These are phyloP conservation scores for Cephalopholis sonnerati DNA, from an alignment of 2,113 vertebrate genomes.

Conservation along the genomic window DNA sequence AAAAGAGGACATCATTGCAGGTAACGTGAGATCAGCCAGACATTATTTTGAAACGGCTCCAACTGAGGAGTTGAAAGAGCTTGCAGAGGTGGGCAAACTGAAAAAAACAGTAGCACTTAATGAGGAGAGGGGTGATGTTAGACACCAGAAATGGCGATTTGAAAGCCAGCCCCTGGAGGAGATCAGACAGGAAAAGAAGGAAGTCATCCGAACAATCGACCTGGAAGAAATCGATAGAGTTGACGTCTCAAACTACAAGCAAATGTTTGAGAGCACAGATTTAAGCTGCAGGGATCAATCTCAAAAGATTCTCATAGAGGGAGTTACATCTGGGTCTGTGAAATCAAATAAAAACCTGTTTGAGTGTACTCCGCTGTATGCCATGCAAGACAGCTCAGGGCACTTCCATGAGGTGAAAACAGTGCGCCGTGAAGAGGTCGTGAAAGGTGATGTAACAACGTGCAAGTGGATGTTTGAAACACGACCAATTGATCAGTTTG, in stretches of 20 bases:
- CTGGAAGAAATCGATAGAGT: constrained; percentile 91
- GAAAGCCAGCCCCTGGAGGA: constrained; percentile 92
- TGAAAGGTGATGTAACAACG: constrained; percentile 91
- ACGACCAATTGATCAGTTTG: constrained; percentile 92
- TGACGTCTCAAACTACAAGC: constrained; percentile 88
- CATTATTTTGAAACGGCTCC: constrained; percentile 91
- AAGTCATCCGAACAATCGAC: constrained; percentile 86
- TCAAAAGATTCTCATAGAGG: constrained; percentile 90
- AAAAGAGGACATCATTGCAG: constrained; percentile 88
- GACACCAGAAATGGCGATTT: constrained; percentile 92
- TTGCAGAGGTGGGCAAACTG: constrained; percentile 88
- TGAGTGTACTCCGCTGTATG: constrained; percentile 90
- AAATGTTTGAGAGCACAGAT: constrained; percentile 89
- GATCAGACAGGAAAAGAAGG: constrained; percentile 90
- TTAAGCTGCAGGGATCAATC: constrained; percentile 84
- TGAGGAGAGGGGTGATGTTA: constrained; percentile 92
- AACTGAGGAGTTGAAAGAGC: constrained; percentile 87
- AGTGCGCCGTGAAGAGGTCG: constrained; percentile 91
- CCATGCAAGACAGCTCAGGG: constrained; percentile 91
- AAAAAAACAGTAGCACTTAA: constrained; percentile 83
- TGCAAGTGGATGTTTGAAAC: constrained; percentile 97
- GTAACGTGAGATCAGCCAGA: constrained; percentile 89
- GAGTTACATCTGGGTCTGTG: constrained; percentile 88
- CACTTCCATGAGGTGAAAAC: constrained; percentile 93
- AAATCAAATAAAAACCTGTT: constrained; percentile 90